phyloP scores from a whole-genome alignment of 2,888 invertebrate species.

The Phortica okadai region DNA sequence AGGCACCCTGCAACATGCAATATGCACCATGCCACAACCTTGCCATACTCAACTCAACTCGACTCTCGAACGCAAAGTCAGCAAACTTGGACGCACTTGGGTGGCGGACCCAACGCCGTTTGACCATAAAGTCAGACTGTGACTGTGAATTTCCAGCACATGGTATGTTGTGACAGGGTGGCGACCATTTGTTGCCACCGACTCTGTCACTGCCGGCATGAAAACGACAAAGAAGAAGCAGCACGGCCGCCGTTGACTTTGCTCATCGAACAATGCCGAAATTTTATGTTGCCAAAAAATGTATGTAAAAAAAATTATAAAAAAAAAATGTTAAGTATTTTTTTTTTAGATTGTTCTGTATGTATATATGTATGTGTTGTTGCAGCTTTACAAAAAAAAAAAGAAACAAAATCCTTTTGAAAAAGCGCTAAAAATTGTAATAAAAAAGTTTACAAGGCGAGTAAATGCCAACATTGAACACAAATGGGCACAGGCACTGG shows the following conservation, averaged over 20 bases:
- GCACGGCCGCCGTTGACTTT: neutral
- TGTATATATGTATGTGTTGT: neutral
- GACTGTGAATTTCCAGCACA: slow-evolving; percentile 48
- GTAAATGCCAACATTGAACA: neutral
- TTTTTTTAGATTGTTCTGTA: neutral
- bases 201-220: neutral
- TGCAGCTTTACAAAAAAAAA: neutral
- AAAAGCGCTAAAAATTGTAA: slow-evolving; percentile 30
- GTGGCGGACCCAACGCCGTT: neutral
- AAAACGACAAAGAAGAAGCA: neutral
- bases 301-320: neutral
- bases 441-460: slow-evolving; percentile 22
- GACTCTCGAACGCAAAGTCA: neutral
- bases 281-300: slow-evolving; percentile 6
- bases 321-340: neutral
- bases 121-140: slow-evolving; percentile 32
- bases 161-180: slow-evolving; percentile 52
- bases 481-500: slow-evolving; percentile 12
- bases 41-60: neutral
- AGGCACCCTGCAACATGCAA: slow-evolving; percentile 9
- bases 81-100: slow-evolving; percentile 3
- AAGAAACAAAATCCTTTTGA: neutral
- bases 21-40: slow-evolving; percentile 10
- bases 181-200: slow-evolving; percentile 60
- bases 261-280: slow-evolving; percentile 9